Conservation (phyloP, 2,113 vertebrate genomes). For the Cephalopterus ornatus region DNA sequence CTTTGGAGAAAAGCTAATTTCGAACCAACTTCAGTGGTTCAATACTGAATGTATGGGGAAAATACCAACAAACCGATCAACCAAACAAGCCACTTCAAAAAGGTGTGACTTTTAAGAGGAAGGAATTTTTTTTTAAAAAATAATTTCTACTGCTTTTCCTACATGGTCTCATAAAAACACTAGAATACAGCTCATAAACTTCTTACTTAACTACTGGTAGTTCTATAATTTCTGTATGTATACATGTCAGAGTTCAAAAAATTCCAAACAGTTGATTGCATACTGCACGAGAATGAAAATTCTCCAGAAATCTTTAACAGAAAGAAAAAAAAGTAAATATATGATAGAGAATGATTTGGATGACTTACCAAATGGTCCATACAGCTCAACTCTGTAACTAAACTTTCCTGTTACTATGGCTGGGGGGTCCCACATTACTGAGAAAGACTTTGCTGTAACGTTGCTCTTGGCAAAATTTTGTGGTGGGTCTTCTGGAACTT, state of each 20-base stretch:
- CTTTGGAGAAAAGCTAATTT: background rate
- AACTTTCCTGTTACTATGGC: conserved; percentile 86
- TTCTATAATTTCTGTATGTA: background rate
- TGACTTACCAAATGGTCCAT: conserved; percentile 83
- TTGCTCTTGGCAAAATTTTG: conserved; percentile 81
- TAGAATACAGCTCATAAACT: background rate
- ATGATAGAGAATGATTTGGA: background rate
- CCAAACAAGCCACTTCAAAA: background rate
- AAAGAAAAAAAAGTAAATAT: background rate
- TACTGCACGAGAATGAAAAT: background rate
- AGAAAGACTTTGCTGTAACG: conserved; percentile 83
- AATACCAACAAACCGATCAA: background rate
- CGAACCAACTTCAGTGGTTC: background rate
- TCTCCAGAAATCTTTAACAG: background rate
- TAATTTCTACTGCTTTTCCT: background rate
- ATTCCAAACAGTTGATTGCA: background rate
- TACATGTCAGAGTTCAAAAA: background rate
- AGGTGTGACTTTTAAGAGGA: background rate
- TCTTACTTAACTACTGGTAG: background rate
- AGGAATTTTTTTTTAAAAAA: background rate
- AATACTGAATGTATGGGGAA: background rate
- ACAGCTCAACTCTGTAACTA: conserved; percentile 85
- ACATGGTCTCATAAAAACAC: background rate
- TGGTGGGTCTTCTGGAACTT: conserved; percentile 93
- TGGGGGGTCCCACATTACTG: conserved; percentile 87